Conservation (phyloP, 2,888 invertebrate genomes). For the Caenorhabditis sinica region DNA sequence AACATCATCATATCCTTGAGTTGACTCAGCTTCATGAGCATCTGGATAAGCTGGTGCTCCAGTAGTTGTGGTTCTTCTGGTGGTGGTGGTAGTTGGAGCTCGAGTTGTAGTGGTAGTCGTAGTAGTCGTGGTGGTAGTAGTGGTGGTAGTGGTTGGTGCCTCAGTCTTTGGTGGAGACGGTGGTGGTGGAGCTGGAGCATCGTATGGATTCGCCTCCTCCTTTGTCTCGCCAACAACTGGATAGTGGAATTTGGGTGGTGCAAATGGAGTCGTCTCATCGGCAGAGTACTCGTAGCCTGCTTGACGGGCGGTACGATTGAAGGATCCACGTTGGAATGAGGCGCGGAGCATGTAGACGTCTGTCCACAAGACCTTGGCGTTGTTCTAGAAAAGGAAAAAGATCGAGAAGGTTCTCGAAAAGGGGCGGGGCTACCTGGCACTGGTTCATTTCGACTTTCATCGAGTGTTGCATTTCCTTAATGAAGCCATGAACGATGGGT, state of each 20-base stretch:
- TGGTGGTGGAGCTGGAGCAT: slow-evolving; percentile 48
- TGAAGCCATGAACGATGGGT: slow-evolving; percentile 68
- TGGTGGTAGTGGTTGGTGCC: slow-evolving; percentile 31
- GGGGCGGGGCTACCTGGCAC: slow-evolving; percentile 72
- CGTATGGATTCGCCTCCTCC: slow-evolving; percentile 58
- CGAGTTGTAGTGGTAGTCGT: slow-evolving; percentile 38
- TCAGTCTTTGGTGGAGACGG: slow-evolving; percentile 23
- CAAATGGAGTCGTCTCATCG: slow-evolving; percentile 60
- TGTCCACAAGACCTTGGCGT: slow-evolving; percentile 58
- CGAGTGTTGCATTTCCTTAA: slow-evolving; percentile 61
- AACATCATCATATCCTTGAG: slow-evolving; percentile 45
- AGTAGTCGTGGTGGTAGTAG: slow-evolving; percentile 35
- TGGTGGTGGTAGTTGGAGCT: slow-evolving; percentile 47
- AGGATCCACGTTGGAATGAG: slow-evolving; percentile 33
- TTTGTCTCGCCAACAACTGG: slow-evolving; percentile 40
- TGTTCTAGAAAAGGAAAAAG: no score
- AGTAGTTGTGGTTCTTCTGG: slow-evolving; percentile 18
- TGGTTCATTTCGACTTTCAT: slow-evolving; percentile 69
- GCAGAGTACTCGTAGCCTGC: slow-evolving; percentile 62
- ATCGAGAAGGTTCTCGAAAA: no score
- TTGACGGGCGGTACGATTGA: slow-evolving; percentile 62
- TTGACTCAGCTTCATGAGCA: slow-evolving; percentile 18
- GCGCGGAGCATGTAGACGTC: slow-evolving; percentile 59
- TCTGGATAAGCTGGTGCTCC: not conserved
- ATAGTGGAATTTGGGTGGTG: slow-evolving; percentile 60